Evolutionary conservation across 2,888 invertebrate genomes (phyloP), one percentile per base, ranked within the genome.

Genomic region (Eupelmus urozonus): DNA sequence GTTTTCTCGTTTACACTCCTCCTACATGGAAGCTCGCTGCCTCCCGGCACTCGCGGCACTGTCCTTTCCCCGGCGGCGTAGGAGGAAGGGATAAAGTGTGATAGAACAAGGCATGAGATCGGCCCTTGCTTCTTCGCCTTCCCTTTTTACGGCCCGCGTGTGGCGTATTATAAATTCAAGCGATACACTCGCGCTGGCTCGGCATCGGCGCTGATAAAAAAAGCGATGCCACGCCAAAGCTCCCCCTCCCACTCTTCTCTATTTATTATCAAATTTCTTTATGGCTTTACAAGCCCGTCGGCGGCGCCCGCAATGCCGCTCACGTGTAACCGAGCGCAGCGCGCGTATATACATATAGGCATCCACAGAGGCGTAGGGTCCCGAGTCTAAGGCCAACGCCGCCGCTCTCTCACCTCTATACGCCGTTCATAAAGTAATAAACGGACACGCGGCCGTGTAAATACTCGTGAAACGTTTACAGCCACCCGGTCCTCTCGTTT

Each of bases 191-290:
- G 18, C 25, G 20, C 29, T n/a, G 65, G 29, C 29, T 53, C 51
- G 66, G 77, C 77, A 53, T 83, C 79, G 62, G 67, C 59, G 70
- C 81, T 84, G 86, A 86, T 85, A 84, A 85, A 84, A 84, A 80
- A 59, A 69, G 51, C 80, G 70, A 73, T 81, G 78, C 78, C 74
- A n/a, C 55, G 72, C 80, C 69, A 18, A 59, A 40, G 83, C n/a
- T n/a, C n/a, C n/a, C n/a, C n/a, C n/a, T n/a, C n/a, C n/a, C n/a
- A n/a, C n/a, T n/a, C n/a, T n/a, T 85, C 71, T 62, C 83, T 86
- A 88, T 89, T 88, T 88, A 88, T 88, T 88, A 88, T 87, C 85
- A 87, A 88, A 88, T 89, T 88, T 88, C 87, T 89, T 88, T 89
- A 88, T 89, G 87, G 85, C 83, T 88, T 89, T 89, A 89, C 88